phyloP scores from a whole-genome alignment of 37 sponge, comb jelly and placozoan genomes.

The Ianthella basta region DNA sequence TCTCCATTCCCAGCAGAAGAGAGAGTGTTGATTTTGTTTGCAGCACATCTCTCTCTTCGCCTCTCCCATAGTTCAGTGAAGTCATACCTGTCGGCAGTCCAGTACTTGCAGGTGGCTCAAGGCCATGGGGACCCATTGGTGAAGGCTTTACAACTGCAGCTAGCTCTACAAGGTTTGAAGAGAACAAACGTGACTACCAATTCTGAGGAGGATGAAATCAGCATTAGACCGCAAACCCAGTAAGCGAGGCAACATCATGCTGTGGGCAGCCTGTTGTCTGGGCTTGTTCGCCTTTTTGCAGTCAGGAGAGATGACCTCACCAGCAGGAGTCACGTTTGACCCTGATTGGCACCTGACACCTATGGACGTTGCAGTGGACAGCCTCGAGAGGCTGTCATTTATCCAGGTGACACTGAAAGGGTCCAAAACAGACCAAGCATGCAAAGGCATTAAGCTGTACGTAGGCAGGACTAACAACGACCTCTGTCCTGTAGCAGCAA shows the following conservation, averaged over 20 bases:
- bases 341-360: not conserved
- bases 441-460: constrained; percentile 7
- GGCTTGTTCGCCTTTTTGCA: constrained; percentile 30
- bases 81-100: constrained; percentile 7
- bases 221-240: no score
- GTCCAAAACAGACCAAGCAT: constrained; percentile 31
- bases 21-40: not conserved
- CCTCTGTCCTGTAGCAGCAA: constrained; percentile 23
- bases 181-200: not conserved
- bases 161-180: not conserved
- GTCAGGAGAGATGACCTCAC: constrained; percentile 25
- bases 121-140: constrained; percentile 10
- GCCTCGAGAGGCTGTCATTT: not conserved
- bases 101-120: not conserved
- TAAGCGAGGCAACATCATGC: no score
- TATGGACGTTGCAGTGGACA: constrained; percentile 1
- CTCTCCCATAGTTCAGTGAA: not conserved
- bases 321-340: not conserved
- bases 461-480: constrained; percentile 18
- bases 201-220: no score
- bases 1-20: no score
- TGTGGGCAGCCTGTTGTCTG: constrained; percentile 38
- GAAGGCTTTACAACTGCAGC: not conserved
- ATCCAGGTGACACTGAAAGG: not conserved
- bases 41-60: not conserved